phyloP scores from a whole-genome alignment of 2,113 vertebrate species.

The Semnopithecus entellus region DNA sequence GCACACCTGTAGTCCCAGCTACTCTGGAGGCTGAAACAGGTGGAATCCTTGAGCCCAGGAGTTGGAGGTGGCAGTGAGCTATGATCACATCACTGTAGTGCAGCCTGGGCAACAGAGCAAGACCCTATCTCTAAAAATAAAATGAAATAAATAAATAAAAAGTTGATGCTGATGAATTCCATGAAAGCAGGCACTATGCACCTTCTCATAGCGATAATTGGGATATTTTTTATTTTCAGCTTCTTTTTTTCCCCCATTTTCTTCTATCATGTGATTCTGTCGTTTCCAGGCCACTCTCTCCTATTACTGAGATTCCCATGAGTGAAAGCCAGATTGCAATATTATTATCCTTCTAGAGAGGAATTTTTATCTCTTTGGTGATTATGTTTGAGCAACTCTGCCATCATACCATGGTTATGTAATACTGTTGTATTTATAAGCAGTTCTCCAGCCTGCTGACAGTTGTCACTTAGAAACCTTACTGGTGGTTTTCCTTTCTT shows the following conservation, averaged over 20 bases:
- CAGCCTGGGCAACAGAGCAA: background rate
- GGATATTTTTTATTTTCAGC: background rate
- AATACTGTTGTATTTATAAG: constrained; percentile 67
- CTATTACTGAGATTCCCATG: constrained; percentile 37
- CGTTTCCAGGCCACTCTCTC: constrained; percentile 34
- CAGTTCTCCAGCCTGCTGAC: constrained; percentile 67
- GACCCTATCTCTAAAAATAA: background rate
- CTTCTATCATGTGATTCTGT: constrained; percentile 46
- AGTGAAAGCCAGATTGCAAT: constrained; percentile 60
- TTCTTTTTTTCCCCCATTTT: background rate
- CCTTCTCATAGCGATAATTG: constrained; percentile 30
- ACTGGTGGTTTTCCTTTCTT: constrained; percentile 50
- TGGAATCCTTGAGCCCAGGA: background rate
- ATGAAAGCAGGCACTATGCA: background rate
- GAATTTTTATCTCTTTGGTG: constrained; percentile 53
- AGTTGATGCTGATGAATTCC: background rate
- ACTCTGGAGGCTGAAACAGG: background rate
- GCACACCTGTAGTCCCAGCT: background rate
- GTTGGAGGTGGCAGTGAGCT: background rate
- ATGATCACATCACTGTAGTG: background rate
- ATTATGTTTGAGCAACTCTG: constrained; percentile 61
- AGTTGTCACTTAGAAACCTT: constrained; percentile 58
- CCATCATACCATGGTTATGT: constrained; percentile 46
- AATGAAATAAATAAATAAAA: background rate
- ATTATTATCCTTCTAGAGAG: constrained; percentile 45